Evolutionary conservation across 2,113 vertebrate genomes (phyloP).

Genomic region (Phyllopteryx taeniolatus): DNA sequence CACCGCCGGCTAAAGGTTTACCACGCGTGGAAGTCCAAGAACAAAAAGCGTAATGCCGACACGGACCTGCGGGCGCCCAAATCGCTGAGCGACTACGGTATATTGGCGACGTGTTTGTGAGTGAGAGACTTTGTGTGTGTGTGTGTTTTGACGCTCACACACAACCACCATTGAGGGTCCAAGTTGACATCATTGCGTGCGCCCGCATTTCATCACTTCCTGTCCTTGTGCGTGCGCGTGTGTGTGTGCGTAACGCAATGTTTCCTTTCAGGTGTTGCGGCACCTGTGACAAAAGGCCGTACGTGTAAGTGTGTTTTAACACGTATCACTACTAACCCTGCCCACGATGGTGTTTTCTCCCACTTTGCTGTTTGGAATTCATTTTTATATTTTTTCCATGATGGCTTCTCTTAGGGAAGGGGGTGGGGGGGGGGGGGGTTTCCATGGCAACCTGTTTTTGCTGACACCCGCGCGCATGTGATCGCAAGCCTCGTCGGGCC

Average conservation of each 20-base stretch:
- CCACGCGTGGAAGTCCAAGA: constrained; percentile 98
- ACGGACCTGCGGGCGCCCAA: constrained; percentile 89
- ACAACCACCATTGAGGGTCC: no score
- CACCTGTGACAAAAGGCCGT: constrained; percentile 83
- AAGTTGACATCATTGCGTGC: no score
- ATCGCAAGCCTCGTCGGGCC: no score
- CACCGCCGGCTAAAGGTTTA: constrained; percentile 96
- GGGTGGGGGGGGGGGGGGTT: constrained; percentile 16
- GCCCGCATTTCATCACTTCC: constrained; percentile 32
- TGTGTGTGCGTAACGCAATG: constrained; percentile 72
- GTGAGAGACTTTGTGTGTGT: no score
- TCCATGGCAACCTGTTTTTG: constrained; percentile 25
- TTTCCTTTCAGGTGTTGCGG: constrained; percentile 88
- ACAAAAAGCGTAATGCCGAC: constrained; percentile 93
- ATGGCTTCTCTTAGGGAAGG: not conserved
- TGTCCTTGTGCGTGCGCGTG: not conserved
- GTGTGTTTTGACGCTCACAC: no score
- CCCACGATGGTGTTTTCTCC: not conserved
- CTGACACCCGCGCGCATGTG: not conserved
- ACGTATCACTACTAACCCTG: constrained; percentile 30
- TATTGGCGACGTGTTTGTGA: constrained; percentile 17
- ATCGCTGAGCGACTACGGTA: constrained; percentile 92
- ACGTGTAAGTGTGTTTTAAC: constrained; percentile 72
- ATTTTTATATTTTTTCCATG: not conserved
- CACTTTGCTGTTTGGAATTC: not conserved